phyloP scores from a whole-genome alignment of 2,113 vertebrate species.

The Equus przewalskii region DNA sequence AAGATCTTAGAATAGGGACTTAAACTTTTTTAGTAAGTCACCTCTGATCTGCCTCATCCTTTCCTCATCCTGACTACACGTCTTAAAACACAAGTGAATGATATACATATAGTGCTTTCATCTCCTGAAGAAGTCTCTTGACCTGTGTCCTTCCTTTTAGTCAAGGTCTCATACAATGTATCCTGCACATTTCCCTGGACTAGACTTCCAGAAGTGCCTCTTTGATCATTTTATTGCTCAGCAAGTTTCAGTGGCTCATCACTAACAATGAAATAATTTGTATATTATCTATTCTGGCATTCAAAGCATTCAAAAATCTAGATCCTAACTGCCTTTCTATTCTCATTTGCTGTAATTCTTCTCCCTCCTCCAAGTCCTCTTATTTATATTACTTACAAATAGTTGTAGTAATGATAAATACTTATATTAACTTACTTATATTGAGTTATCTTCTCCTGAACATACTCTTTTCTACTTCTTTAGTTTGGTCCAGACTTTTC shows the following conservation, averaged over 20 bases:
- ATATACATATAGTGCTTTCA: not conserved
- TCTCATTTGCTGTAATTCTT: not conserved
- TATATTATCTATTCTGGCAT: not conserved
- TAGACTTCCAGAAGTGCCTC: not conserved
- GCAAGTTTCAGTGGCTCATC: not conserved
- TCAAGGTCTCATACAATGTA: not conserved
- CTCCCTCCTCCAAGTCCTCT: not conserved
- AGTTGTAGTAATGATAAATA: not conserved
- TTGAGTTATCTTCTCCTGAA: not conserved
- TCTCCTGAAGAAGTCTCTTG: not conserved
- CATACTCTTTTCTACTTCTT: not conserved
- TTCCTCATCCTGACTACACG: not conserved
- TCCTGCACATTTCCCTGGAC: not conserved
- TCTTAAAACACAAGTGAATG: not conserved
- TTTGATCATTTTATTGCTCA: slow-evolving; percentile 44
- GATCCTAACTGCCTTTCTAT: not conserved
- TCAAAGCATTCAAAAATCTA: slow-evolving; percentile 32
- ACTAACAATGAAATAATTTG: slow-evolving; percentile 22
- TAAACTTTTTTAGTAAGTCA: not conserved
- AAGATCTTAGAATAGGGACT: not conserved
- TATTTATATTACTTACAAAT: not conserved
- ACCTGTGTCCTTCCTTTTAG: not conserved
- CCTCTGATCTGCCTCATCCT: not conserved
- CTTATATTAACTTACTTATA: not conserved
- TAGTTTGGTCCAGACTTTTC: not conserved